These are phyloP conservation scores for Drosophila lacteicornis DNA, from an alignment of 1,140 invertebrate species.

Conservation along the genomic window DNA sequence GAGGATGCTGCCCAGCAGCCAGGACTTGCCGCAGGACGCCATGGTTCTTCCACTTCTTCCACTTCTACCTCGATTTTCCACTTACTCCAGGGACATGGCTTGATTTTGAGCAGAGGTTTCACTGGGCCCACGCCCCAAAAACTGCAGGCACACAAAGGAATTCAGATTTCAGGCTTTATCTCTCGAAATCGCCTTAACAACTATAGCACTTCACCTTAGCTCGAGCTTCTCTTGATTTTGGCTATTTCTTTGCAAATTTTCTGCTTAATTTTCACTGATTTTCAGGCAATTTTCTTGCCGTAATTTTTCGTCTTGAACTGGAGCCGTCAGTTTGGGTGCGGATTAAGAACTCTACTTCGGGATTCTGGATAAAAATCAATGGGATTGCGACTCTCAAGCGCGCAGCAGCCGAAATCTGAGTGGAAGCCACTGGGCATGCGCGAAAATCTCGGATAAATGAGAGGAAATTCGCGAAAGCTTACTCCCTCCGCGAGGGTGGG, in stretches of 20 bases:
- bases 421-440: constrained; percentile 14
- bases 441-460: constrained; percentile 50
- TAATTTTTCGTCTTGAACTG: constrained; percentile 57
- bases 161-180: neutral
- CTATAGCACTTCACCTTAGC: constrained; percentile 37
- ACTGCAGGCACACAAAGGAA: constrained; percentile 41
- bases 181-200: neutral
- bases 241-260: constrained; percentile 17
- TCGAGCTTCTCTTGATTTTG: constrained; percentile 18
- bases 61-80: constrained; percentile 4
- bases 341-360: constrained; percentile 75
- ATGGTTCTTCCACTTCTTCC: constrained; percentile 40
- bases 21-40: constrained; percentile 51
- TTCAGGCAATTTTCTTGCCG: constrained; percentile 43
- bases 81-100: constrained; percentile 62
- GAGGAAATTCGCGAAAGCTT: constrained; percentile 12
- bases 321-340: constrained; percentile 73
- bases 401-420: constrained; percentile 61
- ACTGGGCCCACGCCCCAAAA: constrained; percentile 51
- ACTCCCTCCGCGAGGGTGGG: constrained; percentile 8
- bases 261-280: constrained; percentile 38
- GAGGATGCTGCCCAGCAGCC: constrained; percentile 59
- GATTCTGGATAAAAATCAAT: constrained; percentile 82
- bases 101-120: constrained; percentile 16
- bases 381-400: constrained; percentile 62